These are phyloP conservation scores for Noctilio leporinus DNA, from an alignment of 2,113 vertebrate species.

Conservation along the genomic window DNA sequence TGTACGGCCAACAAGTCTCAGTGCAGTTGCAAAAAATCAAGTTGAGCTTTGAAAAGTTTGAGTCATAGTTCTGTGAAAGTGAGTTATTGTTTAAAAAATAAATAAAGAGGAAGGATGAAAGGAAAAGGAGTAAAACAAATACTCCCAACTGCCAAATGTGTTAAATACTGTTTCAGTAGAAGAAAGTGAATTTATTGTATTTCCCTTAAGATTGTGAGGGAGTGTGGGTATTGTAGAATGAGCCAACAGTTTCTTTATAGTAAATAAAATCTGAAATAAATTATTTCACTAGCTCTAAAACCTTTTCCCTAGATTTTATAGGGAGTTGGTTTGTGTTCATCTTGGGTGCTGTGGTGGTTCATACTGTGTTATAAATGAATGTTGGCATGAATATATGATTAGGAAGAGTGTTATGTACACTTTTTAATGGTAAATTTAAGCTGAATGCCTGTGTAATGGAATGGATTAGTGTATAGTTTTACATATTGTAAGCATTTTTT, in stretches of 20 bases:
- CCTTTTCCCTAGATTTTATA: conserved; percentile 68
- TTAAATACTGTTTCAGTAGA: conserved; percentile 50
- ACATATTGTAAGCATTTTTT: conserved; percentile 72
- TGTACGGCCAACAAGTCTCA: conserved; percentile 30
- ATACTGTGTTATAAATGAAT: conserved; percentile 72
- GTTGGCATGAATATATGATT: conserved; percentile 55
- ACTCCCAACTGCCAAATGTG: conserved; percentile 65
- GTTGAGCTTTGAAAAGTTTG: conserved; percentile 25
- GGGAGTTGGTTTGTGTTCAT: conserved; percentile 66
- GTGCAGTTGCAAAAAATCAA: conserved; percentile 30
- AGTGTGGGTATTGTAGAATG: conserved; percentile 57
- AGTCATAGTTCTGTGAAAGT: conserved; percentile 61
- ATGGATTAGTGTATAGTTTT: conserved; percentile 69
- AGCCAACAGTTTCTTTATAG: conserved; percentile 62
- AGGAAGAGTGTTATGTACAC: conserved; percentile 44
- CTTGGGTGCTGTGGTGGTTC: conserved; percentile 70
- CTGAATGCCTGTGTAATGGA: conserved; percentile 60
- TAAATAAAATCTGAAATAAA: conserved; percentile 69
- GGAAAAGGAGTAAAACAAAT: conserved; percentile 17
- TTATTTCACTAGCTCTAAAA: conserved; percentile 65
- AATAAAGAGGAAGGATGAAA: background rate
- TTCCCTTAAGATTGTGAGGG: conserved; percentile 64
- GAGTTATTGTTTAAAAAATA: conserved; percentile 27
- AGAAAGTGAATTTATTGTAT: conserved; percentile 54
- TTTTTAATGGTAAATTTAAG: conserved; percentile 55